Evolutionary conservation across 2,888 invertebrate species (phyloP).

Genomic region (Caradrina clavipalpis): DNA sequence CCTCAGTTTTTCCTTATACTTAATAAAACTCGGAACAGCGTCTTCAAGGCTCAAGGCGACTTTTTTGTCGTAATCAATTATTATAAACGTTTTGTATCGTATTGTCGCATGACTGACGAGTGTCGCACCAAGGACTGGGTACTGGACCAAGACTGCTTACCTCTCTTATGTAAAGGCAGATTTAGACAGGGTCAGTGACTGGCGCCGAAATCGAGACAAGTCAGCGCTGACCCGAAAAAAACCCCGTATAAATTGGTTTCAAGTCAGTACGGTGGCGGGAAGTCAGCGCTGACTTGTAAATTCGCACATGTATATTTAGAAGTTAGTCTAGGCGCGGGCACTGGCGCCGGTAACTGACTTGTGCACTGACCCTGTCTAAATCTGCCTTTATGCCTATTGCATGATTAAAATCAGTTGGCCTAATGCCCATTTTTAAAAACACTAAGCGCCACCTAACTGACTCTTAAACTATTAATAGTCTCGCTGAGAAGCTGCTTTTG

Average conservation of each 20-base stretch:
- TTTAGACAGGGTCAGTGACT: too few species aligned
- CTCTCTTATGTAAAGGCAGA: constrained; percentile 24
- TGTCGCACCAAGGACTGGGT: constrained; percentile 26
- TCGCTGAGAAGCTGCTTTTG: not conserved
- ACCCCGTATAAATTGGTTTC: too few species aligned
- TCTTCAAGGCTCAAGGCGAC: constrained; percentile 34
- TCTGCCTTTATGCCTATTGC: constrained; percentile 16
- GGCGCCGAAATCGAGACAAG: too few species aligned
- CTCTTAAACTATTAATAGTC: not conserved
- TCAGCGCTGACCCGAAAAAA: too few species aligned
- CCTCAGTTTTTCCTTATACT: constrained; percentile 1
- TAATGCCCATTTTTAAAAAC: not conserved
- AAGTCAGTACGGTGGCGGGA: too few species aligned
- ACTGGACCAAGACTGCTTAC: constrained; percentile 22
- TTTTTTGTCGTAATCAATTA: constrained; percentile 33
- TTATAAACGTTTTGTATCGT: constrained; percentile 26
- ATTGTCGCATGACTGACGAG: constrained; percentile 43
- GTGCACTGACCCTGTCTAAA: too few species aligned
- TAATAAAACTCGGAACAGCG: not conserved
- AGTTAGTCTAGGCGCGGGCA: too few species aligned
- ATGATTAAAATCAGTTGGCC: constrained; percentile 8
- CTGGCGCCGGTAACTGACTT: too few species aligned
- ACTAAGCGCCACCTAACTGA: not conserved
- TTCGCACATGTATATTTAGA: too few species aligned
- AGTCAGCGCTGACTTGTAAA: too few species aligned